phyloP scores from a whole-genome alignment of 2,113 vertebrate genomes.

The Brevimyrus niger region DNA sequence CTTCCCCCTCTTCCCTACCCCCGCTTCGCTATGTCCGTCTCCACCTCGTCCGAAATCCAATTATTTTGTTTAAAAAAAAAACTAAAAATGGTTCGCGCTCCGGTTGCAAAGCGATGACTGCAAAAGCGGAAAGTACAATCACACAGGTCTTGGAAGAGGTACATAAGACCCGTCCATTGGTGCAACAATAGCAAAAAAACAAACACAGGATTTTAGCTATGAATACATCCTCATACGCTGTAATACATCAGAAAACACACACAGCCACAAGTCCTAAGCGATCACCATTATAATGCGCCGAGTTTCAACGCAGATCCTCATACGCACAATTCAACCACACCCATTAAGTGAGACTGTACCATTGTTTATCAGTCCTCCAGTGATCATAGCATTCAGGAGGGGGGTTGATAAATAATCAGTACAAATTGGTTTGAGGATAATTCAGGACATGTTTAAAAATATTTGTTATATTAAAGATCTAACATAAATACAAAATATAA shows the following conservation, averaged over 20 bases:
- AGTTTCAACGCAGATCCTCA: slow-evolving; percentile 41
- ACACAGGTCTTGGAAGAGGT: slow-evolving; percentile 30
- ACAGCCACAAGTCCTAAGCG: slow-evolving; percentile 21
- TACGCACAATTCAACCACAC: slow-evolving; percentile 55
- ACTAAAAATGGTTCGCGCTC: background rate
- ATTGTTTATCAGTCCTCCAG: slow-evolving; percentile 30
- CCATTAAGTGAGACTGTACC: slow-evolving; percentile 48
- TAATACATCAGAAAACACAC: background rate
- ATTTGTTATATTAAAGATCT: background rate
- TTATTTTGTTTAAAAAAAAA: slow-evolving; percentile 26
- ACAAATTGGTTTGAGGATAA: background rate
- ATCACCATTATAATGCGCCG: slow-evolving; percentile 35
- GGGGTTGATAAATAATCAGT: background rate
- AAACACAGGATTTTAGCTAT: background rate
- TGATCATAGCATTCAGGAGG: background rate
- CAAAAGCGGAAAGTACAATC: slow-evolving; percentile 9
- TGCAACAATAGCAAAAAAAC: slow-evolving; percentile 7
- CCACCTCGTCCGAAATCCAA: slow-evolving; percentile 33
- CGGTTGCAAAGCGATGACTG: background rate
- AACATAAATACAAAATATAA: background rate
- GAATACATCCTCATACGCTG: background rate
- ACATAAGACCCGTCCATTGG: slow-evolving; percentile 28
- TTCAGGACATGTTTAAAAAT: background rate
- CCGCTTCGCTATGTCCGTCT: slow-evolving; percentile 23
- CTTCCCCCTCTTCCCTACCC: slow-evolving; percentile 21